Conservation (phyloP, 2,888 invertebrate species). For the Melieria picta region DNA sequence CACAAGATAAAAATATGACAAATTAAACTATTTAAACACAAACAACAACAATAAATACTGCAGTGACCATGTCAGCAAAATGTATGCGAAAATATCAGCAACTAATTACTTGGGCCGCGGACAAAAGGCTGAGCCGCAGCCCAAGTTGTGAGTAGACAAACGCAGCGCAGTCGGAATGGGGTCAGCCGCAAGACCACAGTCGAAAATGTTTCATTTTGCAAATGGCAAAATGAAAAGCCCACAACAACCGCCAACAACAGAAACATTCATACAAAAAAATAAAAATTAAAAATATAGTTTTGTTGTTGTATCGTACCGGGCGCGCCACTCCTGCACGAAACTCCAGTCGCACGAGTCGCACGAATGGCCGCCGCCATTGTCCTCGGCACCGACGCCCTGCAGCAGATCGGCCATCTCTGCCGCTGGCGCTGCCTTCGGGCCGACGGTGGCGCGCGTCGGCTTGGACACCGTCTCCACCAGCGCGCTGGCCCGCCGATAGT, state of each 20-base stretch:
- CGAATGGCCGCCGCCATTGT: slow-evolving; percentile 46
- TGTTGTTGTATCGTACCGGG: slow-evolving; percentile 67
- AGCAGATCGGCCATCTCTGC: slow-evolving; percentile 8
- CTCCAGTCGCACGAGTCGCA: slow-evolving; percentile 76
- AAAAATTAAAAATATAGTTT: background rate
- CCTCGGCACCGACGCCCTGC: slow-evolving; percentile 29
- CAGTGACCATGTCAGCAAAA: background rate
- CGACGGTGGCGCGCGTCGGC: slow-evolving; percentile 57
- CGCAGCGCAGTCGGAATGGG: too few species aligned
- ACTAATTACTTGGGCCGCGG: background rate
- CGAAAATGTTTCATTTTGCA: too few species aligned
- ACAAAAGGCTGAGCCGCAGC: background rate
- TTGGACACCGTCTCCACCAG: slow-evolving; percentile 69
- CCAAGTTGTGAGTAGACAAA: too few species aligned
- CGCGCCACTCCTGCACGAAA: slow-evolving; percentile 79
- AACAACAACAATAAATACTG: too few species aligned
- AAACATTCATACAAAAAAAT: background rate
- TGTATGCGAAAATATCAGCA: background rate
- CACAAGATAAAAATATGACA: too few species aligned
- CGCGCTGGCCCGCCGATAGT: slow-evolving; percentile 71
- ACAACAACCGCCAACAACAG: background rate
- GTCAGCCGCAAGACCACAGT: too few species aligned
- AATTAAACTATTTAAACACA: too few species aligned
- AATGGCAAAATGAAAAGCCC: too few species aligned
- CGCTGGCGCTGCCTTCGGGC: slow-evolving; percentile 41